Percentiles rank a stretch among this genome's conserved stretches.
These are phyloP conservation scores for Corythaeola cristata DNA, from an alignment of 2,113 vertebrate species.

Conservation along the genomic window DNA sequence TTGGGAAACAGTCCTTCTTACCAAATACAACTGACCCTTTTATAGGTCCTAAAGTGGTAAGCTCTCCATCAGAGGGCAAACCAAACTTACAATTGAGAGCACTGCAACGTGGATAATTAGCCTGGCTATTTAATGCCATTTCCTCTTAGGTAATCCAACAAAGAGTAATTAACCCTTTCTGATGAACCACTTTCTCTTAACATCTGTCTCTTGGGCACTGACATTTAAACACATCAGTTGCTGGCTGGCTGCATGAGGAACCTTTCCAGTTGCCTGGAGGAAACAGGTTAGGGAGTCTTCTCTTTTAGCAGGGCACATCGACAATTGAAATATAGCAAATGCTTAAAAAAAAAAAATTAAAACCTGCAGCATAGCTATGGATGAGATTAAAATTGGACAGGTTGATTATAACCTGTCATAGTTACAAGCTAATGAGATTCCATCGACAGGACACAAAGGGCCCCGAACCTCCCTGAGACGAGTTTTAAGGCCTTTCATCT, in stretches of 20 bases:
- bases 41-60: background rate
- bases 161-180: background rate
- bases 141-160: background rate
- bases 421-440: background rate
- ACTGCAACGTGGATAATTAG: background rate
- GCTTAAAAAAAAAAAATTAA: background rate
- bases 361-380: background rate
- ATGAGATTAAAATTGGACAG: conserved; percentile 19
- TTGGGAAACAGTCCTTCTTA: background rate
- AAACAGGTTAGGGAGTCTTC: background rate
- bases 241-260: background rate
- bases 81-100: background rate
- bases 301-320: background rate
- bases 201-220: background rate
- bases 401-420: conserved; percentile 53
- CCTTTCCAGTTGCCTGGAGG: background rate
- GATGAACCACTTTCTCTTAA: background rate
- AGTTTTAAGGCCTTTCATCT: background rate
- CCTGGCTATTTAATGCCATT: background rate
- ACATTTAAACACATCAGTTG: background rate
- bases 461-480: background rate
- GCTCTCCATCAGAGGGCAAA: background rate
- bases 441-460: background rate
- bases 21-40: background rate
- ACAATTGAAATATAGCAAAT: background rate